Percentiles rank a stretch among this genome's conserved stretches.
Evolutionary conservation across 1,140 invertebrate genomes (phyloP).

Genomic region (Bombus balteatus): DNA sequence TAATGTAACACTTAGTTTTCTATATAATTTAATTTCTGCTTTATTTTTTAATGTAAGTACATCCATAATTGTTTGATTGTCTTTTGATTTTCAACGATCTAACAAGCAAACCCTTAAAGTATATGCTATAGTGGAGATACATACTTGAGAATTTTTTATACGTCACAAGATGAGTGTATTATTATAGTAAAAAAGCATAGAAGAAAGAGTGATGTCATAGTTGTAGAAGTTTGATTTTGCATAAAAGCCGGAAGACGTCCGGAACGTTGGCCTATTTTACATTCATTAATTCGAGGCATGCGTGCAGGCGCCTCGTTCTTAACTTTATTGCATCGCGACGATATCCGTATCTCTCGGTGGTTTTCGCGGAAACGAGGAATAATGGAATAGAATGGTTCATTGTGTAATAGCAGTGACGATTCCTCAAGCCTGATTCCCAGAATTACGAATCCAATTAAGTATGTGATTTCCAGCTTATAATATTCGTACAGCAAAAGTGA

Average conservation of each 20-base stretch:
- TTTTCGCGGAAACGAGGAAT: conserved; percentile 56
- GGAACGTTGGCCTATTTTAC: conserved; percentile 32
- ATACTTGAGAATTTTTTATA: neutral
- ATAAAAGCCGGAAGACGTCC: conserved; percentile 4
- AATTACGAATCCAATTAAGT: neutral
- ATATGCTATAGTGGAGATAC: neutral
- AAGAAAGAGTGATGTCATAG: neutral
- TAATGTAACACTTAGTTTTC: neutral
- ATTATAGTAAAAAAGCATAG: neutral
- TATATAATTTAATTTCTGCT: too few species aligned
- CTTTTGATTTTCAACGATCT: too few species aligned
- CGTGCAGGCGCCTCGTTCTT: conserved; percentile 25
- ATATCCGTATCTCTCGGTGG: conserved; percentile 35
- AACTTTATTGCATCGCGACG: conserved; percentile 38
- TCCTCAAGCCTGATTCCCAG: neutral
- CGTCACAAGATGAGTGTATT: neutral
- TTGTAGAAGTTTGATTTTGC: neutral
- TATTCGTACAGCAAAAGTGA: neutral
- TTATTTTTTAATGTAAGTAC: too few species aligned
- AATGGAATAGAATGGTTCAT: conserved; percentile 58
- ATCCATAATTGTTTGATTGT: too few species aligned
- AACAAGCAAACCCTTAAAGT: too few species aligned
- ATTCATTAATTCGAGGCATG: conserved; percentile 31
- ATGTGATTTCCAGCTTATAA: conserved; percentile 7
- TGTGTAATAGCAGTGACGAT: conserved; percentile 53